Percentiles rank a stretch among this genome's conserved stretches.
These are phyloP conservation scores for Etheostoma perlongum DNA, from an alignment of 2,797 vertebrate genomes.

Conservation along the genomic window DNA sequence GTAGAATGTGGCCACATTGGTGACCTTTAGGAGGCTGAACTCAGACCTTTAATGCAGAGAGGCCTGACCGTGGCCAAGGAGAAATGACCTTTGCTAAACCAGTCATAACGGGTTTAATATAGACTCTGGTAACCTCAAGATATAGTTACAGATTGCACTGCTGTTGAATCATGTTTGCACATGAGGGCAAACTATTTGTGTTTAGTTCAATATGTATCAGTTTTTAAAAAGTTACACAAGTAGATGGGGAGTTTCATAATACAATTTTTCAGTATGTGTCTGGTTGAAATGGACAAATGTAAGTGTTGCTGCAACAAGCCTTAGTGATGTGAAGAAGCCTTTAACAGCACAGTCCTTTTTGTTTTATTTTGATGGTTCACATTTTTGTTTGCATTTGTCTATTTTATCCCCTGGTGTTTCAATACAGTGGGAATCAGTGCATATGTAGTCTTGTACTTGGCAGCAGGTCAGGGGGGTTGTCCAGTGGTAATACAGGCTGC, in stretches of 20 bases:
- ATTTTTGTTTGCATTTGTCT: background rate
- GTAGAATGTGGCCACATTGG: slow-evolving; percentile 71
- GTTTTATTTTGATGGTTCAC: background rate
- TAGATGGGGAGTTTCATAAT: background rate
- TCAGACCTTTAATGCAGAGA: slow-evolving; percentile 79
- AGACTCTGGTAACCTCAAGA: slow-evolving; percentile 75
- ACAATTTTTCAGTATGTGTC: background rate
- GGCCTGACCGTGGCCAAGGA: slow-evolving; percentile 27
- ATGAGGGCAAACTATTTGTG: background rate
- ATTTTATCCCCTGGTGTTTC: background rate
- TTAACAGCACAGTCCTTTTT: background rate
- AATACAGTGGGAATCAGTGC: background rate
- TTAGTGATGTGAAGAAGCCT: background rate
- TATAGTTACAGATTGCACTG: slow-evolving; percentile 76
- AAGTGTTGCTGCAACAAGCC: background rate
- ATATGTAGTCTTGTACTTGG: slow-evolving; percentile 4
- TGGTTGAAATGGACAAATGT: background rate
- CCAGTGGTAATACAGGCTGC: background rate
- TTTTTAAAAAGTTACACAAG: background rate
- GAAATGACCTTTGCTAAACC: slow-evolving; percentile 83
- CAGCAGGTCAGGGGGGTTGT: background rate
- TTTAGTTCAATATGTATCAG: no score
- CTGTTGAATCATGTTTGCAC: slow-evolving; percentile 26
- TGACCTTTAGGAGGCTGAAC: slow-evolving; percentile 82
- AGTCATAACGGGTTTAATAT: slow-evolving; percentile 80